Conservation (phyloP, 2,113 vertebrate genomes). For the Alces alces region DNA sequence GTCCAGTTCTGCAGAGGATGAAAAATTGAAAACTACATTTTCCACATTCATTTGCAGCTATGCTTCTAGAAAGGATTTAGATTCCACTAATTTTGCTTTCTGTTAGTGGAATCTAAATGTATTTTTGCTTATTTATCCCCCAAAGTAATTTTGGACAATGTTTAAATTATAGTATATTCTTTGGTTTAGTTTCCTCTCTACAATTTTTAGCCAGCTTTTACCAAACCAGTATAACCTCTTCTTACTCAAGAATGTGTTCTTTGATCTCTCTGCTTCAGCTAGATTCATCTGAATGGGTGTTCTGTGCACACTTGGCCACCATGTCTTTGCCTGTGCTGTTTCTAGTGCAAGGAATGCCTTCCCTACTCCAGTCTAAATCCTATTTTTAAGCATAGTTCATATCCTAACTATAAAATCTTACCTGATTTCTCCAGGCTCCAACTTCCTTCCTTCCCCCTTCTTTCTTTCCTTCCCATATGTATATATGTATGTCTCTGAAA, state of each 20-base stretch:
- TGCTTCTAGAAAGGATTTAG: background rate
- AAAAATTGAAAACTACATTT: background rate
- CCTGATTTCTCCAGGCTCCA: background rate
- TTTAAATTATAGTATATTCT: background rate
- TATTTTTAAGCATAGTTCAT: background rate
- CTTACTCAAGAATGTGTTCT: background rate
- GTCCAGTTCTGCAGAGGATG: background rate
- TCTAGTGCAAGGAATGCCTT: background rate
- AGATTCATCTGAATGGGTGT: background rate
- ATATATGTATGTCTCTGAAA: background rate
- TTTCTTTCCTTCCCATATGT: background rate
- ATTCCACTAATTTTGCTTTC: background rate
- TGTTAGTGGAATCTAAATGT: background rate
- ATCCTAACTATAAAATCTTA: background rate
- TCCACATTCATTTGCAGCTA: background rate
- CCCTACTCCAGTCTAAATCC: background rate
- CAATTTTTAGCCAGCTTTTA: background rate
- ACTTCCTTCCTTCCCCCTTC: background rate
- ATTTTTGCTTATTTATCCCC: background rate
- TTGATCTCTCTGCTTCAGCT: background rate
- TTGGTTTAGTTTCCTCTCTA: background rate
- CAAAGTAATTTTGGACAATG: background rate
- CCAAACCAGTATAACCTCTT: background rate
- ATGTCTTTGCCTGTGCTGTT: background rate
- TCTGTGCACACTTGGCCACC: background rate